Evolutionary conservation across 2,888 invertebrate species (phyloP).

Genomic region (Xestia c-nigrum): DNA sequence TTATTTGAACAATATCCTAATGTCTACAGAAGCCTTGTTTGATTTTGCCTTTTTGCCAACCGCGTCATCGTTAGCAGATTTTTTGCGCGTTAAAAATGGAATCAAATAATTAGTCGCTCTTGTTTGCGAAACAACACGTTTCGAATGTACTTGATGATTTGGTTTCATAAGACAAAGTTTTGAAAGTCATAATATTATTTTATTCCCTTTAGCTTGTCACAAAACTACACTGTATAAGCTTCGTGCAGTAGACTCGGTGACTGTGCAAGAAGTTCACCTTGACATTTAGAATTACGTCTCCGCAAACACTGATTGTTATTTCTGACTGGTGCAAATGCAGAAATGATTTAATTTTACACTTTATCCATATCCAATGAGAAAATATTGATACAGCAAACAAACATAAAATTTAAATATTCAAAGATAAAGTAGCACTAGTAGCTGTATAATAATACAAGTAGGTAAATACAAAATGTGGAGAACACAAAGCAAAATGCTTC

Average conservation of each 20-base stretch:
- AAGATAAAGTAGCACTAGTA: no score
- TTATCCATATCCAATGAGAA: not conserved
- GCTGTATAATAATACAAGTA: not conserved
- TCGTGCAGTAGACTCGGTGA: conserved; percentile 74
- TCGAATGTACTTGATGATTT: not conserved
- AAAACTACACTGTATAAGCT: conserved; percentile 68
- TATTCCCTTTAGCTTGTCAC: conserved; percentile 59
- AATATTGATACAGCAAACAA: not conserved
- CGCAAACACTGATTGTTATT: conserved; percentile 72
- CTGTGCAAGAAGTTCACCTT: conserved; percentile 85
- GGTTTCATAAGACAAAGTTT: conserved; percentile 33
- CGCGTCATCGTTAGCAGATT: not conserved
- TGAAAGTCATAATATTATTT: conserved; percentile 57
- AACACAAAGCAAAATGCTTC: not conserved
- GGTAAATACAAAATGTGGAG: not conserved
- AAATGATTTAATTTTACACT: conserved; percentile 34
- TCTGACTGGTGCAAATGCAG: conserved; percentile 65
- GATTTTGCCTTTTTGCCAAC: not conserved
- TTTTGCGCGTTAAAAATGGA: conserved; percentile 4
- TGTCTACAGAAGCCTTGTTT: conserved; percentile 17
- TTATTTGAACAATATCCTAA: not conserved
- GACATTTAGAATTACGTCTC: conserved; percentile 83
- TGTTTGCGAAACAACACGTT: conserved; percentile 11
- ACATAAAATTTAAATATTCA: not conserved
- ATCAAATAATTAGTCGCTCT: not conserved